Evolutionary conservation across 2,888 invertebrate species (phyloP), one percentile per base, ranked within the genome.

Genomic region (Smittia sp.): DNA sequence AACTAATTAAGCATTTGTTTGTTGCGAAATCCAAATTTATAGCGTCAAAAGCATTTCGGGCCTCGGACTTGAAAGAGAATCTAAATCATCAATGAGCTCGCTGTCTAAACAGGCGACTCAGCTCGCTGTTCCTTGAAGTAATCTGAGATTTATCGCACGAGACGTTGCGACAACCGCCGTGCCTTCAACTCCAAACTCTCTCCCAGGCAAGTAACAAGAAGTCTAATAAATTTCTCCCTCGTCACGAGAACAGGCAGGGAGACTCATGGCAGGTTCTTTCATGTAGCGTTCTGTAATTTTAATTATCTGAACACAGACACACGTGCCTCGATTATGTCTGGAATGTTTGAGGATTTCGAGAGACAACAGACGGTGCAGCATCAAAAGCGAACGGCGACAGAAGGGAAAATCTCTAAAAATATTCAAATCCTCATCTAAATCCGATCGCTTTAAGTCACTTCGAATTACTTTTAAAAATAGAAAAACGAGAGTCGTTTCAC

Each of bases 301-400:
- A 63, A 63, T 63, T 63, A 63, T 63, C 63, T 63, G 4, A 63
- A 27, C 63, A 54, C 54, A 27, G 0, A 69, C 25, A 68, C 69
- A 69, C 69, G 69, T 69, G 69, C 54, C 69, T 54, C 22, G 27
- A 69, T 69, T 54, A 69, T 52, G 54, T 69, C 54, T 69, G 54
- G 69, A 69, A 69, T 69, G 52, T 54, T 52, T 27, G 63, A 63
- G n/a, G 27, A 24, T 27, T 27, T 63, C 11, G 13, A 27, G 27
- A 9, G 27, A 27, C 7, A 25, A 63, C 63, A 63, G 20, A 63
- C 63, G 27, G 25, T 25, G 25, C 25, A 20, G n/a, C 63, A 63
- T 63, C 63, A 63, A 63, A 63, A 27, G n/a, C 24, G 15, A 58
- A 46, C 9, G 32, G 15, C n/a, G n/a, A 46, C 46, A 58, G 58